Evolutionary conservation across 2,113 vertebrate genomes (phyloP).

Genomic region (Gopherus flavomarginatus): DNA sequence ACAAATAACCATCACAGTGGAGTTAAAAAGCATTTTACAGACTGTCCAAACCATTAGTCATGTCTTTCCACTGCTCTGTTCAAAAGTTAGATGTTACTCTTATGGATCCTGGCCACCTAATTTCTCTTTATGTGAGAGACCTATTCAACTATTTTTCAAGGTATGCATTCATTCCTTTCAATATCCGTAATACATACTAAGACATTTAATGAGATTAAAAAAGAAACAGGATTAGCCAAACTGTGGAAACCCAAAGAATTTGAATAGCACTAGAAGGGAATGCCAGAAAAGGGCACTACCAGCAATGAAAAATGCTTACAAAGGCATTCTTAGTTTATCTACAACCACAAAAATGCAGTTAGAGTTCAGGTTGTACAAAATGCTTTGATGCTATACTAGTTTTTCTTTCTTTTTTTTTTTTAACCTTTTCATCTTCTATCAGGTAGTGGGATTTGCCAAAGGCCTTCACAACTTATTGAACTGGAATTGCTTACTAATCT

Average conservation of each 20-base stretch:
- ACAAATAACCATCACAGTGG: slow-evolving; percentile 9
- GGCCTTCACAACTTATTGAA: not conserved
- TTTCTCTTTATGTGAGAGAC: slow-evolving; percentile 47
- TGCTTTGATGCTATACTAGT: not conserved
- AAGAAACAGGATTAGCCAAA: slow-evolving; percentile 76
- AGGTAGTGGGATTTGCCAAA: not conserved
- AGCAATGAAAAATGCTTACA: not conserved
- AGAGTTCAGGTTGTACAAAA: not conserved
- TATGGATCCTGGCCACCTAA: slow-evolving; percentile 60
- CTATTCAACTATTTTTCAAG: slow-evolving; percentile 73
- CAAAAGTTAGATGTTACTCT: slow-evolving; percentile 61
- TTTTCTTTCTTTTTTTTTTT: slow-evolving; percentile 16
- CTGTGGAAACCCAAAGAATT: slow-evolving; percentile 63
- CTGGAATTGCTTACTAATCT: not conserved
- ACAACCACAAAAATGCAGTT: not conserved
- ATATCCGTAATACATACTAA: slow-evolving; percentile 70
- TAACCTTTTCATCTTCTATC: not conserved
- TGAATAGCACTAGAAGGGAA: slow-evolving; percentile 37
- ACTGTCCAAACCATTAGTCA: not conserved
- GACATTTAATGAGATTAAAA: slow-evolving; percentile 73
- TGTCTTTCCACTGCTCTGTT: not conserved
- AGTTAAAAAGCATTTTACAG: not conserved
- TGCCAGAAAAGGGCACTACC: not conserved
- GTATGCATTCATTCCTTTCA: slow-evolving; percentile 74
- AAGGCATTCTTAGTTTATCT: slow-evolving; percentile 20